Base-by-base conservation (phyloP, 2,113 vertebrate species). In the Oryzias celebensis region DNA sequence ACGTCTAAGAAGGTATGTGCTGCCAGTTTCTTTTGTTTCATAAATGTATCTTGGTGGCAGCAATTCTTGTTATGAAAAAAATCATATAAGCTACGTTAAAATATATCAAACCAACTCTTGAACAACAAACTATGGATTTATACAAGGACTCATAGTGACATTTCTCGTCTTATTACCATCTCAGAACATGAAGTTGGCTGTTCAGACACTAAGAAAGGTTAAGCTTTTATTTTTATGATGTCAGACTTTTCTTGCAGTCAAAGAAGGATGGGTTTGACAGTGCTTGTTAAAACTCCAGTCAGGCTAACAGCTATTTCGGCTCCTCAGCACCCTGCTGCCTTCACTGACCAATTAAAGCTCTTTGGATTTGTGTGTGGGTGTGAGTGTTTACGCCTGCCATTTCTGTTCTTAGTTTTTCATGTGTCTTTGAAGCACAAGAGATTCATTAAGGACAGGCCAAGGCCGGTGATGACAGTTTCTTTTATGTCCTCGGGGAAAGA, bases 401-500 rank as follows among this genome's bases (percentile, higher is more conserved):
- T 77, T 57, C 70, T 58, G 69, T 28, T 66, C 68, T 71, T 75
- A 65, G 52, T 70, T 75, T 81, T 81, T 70, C 68, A 64, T 78
- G 49, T 75, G 24, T 59, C 44, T 84, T 58, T 84, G 68, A 83
- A 80, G 79, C 22, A 49, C 46, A 63, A 59, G 57, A 75, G 77
- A 78, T 84, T 71, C 75, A 78, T 80, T 76, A 83, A 75, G 67
- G 65, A 68, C 78, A 74, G 78, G 71, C 83, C 81, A 78, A 70
- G 85, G 71, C 83, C 77, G 68, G 73, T 51, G 81, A 74, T 83
- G 87, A 83, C 87, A 78, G 83, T 71, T 80, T 56, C 81, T 83
- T 85, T 87, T 81, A 87, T 78, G 80, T 86, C 80, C 78, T 62
- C 51, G 22, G 67, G 55, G 73, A 47, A 75, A 78, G 73, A 65